Evolutionary conservation across 2,797 vertebrate genomes (phyloP).

Genomic region (Rhabdomys pumilio): DNA sequence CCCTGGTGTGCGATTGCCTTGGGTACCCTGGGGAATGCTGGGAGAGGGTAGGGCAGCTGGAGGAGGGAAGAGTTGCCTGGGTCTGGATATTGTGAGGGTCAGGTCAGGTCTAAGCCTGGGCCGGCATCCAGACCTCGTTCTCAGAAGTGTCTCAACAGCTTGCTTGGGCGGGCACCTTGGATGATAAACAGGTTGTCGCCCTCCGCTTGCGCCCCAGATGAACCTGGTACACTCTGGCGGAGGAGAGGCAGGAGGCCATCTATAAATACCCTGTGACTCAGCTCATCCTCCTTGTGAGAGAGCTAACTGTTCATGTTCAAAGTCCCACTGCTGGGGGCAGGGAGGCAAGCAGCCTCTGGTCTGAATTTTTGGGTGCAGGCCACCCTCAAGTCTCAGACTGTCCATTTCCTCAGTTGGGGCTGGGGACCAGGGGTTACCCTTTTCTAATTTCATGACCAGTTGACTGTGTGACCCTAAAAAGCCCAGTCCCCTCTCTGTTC

Average conservation of each 20-base stretch:
- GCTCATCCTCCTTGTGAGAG: neutral
- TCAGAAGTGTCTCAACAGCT: conserved; percentile 71
- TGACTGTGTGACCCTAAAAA: neutral
- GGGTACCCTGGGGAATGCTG: accelerated
- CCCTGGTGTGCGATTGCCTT: neutral
- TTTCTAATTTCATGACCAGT: neutral
- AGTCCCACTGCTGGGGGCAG: conserved; percentile 40
- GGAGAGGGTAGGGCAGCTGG: neutral
- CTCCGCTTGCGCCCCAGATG: conserved; percentile 49
- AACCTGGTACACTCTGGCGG: conserved; percentile 81
- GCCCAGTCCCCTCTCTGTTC: neutral
- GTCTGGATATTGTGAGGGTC: conserved; percentile 46
- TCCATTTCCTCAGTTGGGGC: neutral
- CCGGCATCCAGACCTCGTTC: conserved; percentile 71
- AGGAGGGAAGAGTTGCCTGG: neutral
- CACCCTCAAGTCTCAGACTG: neutral
- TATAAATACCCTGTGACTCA: conserved; percentile 84
- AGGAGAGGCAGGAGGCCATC: conserved; percentile 5
- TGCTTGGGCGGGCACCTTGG: conserved; percentile 77
- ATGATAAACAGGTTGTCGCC: conserved; percentile 87
- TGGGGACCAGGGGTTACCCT: neutral
- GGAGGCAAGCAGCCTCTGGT: neutral
- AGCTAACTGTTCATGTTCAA: conserved; percentile 65
- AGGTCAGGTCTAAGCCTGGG: conserved; percentile 73
- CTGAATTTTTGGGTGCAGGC: conserved; percentile 1